Conservation (phyloP, 2,113 vertebrate species). For the Danionella cerebrum region DNA sequence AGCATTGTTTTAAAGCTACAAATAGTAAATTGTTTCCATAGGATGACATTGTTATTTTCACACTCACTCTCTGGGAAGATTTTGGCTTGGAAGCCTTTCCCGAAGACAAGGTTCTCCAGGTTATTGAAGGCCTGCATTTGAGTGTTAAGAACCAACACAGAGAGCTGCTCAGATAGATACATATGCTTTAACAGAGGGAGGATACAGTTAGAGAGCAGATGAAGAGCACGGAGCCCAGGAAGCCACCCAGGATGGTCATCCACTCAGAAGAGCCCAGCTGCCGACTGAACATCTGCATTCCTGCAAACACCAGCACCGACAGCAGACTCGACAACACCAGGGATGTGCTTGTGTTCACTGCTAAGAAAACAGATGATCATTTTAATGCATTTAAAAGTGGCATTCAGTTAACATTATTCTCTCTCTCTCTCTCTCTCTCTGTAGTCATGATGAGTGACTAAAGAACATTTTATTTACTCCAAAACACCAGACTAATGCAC, state of each 20-base stretch:
- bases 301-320: slow-evolving; percentile 87
- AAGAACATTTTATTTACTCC: too few species aligned
- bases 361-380: slow-evolving; percentile 47
- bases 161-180: too few species aligned
- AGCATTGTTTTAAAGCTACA: neutral
- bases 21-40: too few species aligned
- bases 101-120: slow-evolving; percentile 89
- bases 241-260: slow-evolving; percentile 89
- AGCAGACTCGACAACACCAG: slow-evolving; percentile 84
- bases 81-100: slow-evolving; percentile 95
- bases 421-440: too few species aligned
- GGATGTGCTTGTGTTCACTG: slow-evolving; percentile 83
- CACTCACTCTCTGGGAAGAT: slow-evolving; percentile 93
- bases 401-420: too few species aligned
- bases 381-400: too few species aligned
- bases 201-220: slow-evolving; percentile 96
- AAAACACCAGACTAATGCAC: too few species aligned
- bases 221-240: slow-evolving; percentile 86
- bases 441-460: too few species aligned
- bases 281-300: slow-evolving; percentile 96
- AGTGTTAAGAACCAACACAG: slow-evolving; percentile 58
- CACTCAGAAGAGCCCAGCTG: slow-evolving; percentile 89
- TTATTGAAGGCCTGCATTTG: slow-evolving; percentile 86
- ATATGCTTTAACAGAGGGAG: slow-evolving; percentile 49
- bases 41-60: too few species aligned